Base-by-base conservation (phyloP, 2,113 vertebrate species). In the Ochotona princeps region DNA sequence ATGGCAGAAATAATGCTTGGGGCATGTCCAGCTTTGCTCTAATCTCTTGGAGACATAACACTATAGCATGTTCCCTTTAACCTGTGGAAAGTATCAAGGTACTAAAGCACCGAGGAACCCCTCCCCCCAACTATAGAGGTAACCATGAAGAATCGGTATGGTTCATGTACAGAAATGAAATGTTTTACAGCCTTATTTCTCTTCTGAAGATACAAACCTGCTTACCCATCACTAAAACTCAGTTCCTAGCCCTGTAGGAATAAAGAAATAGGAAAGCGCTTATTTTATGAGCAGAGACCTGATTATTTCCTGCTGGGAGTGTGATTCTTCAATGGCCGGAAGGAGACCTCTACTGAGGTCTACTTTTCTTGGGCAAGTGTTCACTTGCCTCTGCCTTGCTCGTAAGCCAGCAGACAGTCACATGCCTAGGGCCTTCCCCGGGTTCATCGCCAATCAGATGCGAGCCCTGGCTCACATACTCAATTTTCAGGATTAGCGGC, bases 181-280 rank as follows among this genome's bases (percentile, higher is more conserved):
- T 25, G 49, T 61, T 76, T 89, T 72, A 75, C 35, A 89, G 87
- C 4, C 18, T 26, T 84, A 26, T n/a, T 47, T 65, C 28, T 35
- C 63, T 87, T 94, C 84, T 89, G 32, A 95, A 94, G 92, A 87
- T n/a, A 51, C 75, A 92, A 91, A 95, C 85, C 60, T 35, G 30
- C 66, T 75, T 96, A 89, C 47, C 90, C 72, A 54, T 79, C 49
- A 96, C 95, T 96, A 92, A 93, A 95, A 95, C 94, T 93, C 92
- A 92, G 89, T 92, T 92, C 86, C 91, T 96, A 75, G 61, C 96
- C 61, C 84, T 60, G 32, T 69, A 76, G 72, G 38, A 96, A 63
- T 57, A 86, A 54, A 80, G 44, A 84, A 92, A 89, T 65, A 73
- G 1, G 1, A 94, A 89, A n/a, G 25, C 90, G 87, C 73, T 83